Evolutionary conservation across 2,888 invertebrate genomes (phyloP).

Genomic region (Cistogaster globosa): DNA sequence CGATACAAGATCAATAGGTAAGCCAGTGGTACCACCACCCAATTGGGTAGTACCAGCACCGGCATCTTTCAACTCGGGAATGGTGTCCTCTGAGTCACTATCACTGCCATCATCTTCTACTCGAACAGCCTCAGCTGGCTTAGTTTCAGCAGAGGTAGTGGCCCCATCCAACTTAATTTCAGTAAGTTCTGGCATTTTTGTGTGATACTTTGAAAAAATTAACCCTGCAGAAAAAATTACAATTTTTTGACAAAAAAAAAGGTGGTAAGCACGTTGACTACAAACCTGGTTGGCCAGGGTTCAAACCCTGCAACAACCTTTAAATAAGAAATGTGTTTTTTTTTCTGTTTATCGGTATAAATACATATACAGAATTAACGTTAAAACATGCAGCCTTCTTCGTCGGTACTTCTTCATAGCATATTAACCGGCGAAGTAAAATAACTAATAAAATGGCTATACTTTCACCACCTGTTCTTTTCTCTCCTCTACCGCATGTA

Average conservation of each 20-base stretch:
- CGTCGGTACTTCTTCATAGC: no score
- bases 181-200: constrained; percentile 92
- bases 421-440: no score
- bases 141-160: constrained; percentile 85
- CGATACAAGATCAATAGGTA: constrained; percentile 92
- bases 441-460: no score
- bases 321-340: no score
- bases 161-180: constrained; percentile 91
- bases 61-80: constrained; percentile 95
- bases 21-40: constrained; percentile 87
- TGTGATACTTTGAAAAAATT: constrained; percentile 70
- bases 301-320: no score
- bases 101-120: constrained; percentile 90
- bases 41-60: constrained; percentile 84
- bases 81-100: constrained; percentile 94
- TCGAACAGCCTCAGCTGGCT: constrained; percentile 85
- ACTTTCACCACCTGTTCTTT: no score
- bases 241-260: constrained; percentile 75
- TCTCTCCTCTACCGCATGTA: no score
- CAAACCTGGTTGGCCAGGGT: no score
- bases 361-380: no score
- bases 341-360: no score
- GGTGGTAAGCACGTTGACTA: no score
- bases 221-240: constrained; percentile 71
- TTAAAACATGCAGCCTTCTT: no score